phyloP scores from a whole-genome alignment of 2,888 invertebrate species.

The Polyommatus iphigenia region DNA sequence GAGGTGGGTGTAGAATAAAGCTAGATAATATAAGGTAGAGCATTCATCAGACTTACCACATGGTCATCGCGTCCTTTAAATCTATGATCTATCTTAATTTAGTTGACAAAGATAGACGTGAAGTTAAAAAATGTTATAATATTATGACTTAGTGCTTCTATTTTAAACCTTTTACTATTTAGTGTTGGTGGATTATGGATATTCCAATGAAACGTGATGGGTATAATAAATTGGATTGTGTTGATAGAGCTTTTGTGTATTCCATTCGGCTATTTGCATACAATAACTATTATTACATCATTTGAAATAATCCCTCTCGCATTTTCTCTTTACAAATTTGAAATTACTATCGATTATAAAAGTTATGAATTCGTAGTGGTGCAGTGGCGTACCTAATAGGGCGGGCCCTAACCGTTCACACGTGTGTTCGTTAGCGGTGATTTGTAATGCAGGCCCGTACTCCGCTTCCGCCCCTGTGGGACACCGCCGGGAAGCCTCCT shows the following conservation, averaged over 20 bases:
- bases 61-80: no score
- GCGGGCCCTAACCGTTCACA: conserved; percentile 35
- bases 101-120: no score
- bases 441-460: conserved; percentile 74
- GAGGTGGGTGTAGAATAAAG: no score
- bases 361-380: neutral
- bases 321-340: neutral
- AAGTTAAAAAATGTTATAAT: no score
- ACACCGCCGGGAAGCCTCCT: conserved; percentile 67
- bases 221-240: neutral
- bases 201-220: neutral
- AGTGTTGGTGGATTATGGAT: neutral
- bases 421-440: conserved; percentile 72
- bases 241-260: neutral
- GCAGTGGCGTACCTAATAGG: conserved; percentile 43
- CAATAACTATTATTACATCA: neutral
- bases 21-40: no score
- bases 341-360: neutral
- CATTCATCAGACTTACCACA: no score
- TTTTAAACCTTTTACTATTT: neutral
- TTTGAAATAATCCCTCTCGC: neutral
- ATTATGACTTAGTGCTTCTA: no score
- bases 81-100: no score
- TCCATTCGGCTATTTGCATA: neutral
- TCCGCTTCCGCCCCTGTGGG: conserved; percentile 65